These are phyloP conservation scores for Miichthys miiuy DNA, from an alignment of 2,797 vertebrate species.

Conservation along the genomic window DNA sequence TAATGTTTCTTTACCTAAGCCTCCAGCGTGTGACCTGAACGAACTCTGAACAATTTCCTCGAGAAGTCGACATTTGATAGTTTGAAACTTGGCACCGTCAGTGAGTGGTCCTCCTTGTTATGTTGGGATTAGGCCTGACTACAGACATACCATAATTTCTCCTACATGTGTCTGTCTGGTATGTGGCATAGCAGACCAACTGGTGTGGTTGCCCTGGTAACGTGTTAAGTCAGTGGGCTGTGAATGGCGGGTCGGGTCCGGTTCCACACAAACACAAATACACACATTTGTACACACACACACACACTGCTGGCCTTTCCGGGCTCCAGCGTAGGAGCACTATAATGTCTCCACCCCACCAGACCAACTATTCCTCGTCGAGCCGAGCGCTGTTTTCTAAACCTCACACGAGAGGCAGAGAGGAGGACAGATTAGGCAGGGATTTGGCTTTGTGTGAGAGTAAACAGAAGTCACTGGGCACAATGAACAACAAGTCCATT, in stretches of 20 bases:
- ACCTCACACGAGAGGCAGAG: constrained; percentile 73
- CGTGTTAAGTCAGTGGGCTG: constrained; percentile 83
- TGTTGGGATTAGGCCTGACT: constrained; percentile 69
- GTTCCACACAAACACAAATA: constrained; percentile 58
- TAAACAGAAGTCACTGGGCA: constrained; percentile 83
- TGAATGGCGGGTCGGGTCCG: constrained; percentile 76
- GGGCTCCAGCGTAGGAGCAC: constrained; percentile 61
- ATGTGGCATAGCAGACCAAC: constrained; percentile 79
- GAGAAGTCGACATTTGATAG: constrained; percentile 58
- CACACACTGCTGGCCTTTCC: constrained; percentile 41
- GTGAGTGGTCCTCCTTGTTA: constrained; percentile 59
- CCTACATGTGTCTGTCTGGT: constrained; percentile 85
- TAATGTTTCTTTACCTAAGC: constrained; percentile 57
- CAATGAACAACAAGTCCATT: constrained; percentile 86
- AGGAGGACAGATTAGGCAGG: constrained; percentile 74
- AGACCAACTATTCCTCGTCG: constrained; percentile 39
- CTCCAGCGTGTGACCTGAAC: constrained; percentile 55
- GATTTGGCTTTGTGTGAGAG: constrained; percentile 80
- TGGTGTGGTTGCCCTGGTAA: constrained; percentile 80
- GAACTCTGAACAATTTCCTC: constrained; percentile 43
- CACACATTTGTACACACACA: constrained; percentile 15
- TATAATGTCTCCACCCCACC: constrained; percentile 49
- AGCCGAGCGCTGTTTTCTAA: constrained; percentile 57
- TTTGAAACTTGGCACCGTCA: constrained; percentile 60
- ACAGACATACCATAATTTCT: constrained; percentile 81